A percentile compares a stretch with the other conserved stretches of the same genome.
phyloP scores from a whole-genome alignment of 2,113 vertebrate species.

The Zootoca vivipara region DNA sequence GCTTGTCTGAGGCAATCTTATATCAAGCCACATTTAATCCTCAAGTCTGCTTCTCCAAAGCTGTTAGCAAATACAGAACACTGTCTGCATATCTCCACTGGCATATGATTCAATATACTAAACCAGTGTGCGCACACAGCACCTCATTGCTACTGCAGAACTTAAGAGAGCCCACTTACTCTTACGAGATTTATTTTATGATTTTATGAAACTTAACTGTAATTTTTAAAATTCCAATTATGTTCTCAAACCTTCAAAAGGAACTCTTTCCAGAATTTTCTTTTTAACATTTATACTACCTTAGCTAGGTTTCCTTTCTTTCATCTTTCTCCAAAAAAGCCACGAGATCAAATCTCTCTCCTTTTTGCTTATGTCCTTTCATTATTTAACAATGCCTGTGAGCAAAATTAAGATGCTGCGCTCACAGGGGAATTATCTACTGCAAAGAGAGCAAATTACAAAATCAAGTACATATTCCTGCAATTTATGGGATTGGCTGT shows the following conservation, averaged over 20 bases:
- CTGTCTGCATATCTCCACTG: background rate
- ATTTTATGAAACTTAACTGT: rapidly evolving
- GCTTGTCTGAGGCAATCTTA: background rate
- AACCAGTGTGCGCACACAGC: too few species aligned
- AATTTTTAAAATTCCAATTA: background rate
- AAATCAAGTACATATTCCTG: rapidly evolving
- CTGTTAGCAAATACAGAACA: background rate
- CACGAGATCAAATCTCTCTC: background rate
- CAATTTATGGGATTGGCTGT: background rate
- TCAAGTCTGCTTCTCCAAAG: rapidly evolving
- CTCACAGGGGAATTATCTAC: background rate
- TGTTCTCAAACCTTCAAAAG: rapidly evolving
- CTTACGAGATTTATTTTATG: rapidly evolving
- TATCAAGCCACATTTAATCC: background rate
- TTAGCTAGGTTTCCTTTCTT: constrained; percentile 2
- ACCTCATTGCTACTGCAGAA: background rate
- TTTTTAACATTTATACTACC: background rate
- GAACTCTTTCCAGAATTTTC: background rate
- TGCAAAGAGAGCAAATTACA: constrained; percentile 18
- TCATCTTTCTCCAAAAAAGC: constrained; percentile 26
- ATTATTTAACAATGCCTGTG: constrained; percentile 33
- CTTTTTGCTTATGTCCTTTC: constrained; percentile 22
- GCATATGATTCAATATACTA: background rate
- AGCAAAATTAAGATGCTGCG: constrained; percentile 21
- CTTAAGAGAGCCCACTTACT: background rate